Evolutionary conservation across 2,113 vertebrate genomes (phyloP).

Genomic region (Hymenochirus boettgeri): DNA sequence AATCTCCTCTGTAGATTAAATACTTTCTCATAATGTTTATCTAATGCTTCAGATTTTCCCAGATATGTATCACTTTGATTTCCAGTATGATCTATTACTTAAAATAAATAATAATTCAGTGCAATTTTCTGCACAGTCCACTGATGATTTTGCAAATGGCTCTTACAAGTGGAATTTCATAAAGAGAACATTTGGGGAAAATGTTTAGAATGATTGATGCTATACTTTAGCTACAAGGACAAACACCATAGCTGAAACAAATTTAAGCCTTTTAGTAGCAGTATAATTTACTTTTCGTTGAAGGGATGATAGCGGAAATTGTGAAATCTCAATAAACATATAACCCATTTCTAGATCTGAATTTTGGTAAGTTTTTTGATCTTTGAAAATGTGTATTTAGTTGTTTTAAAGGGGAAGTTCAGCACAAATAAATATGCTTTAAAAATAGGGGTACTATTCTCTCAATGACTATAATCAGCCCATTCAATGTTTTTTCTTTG

Average conservation of each 20-base stretch:
- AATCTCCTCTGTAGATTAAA: not conserved
- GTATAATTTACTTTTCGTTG: slow-evolving; percentile 9
- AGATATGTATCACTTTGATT: slow-evolving; percentile 7
- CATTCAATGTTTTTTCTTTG: no score
- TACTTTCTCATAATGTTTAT: not conserved
- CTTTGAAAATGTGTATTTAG: no score
- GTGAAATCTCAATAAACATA: slow-evolving; percentile 14
- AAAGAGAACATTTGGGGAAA: slow-evolving; percentile 8
- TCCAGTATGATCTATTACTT: not conserved
- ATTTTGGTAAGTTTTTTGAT: no score
- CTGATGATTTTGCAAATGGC: slow-evolving; percentile 9
- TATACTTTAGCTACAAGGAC: slow-evolving; percentile 16
- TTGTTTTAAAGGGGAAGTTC: no score
- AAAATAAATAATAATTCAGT: slow-evolving; percentile 10
- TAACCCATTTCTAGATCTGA: no score
- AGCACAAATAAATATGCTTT: no score
- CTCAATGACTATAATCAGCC: no score
- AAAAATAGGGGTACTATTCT: no score
- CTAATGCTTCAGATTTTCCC: not conserved
- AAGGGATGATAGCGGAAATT: slow-evolving; percentile 7
- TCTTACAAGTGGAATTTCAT: slow-evolving; percentile 1
- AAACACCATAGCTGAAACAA: slow-evolving; percentile 5
- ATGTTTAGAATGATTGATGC: slow-evolving; percentile 17
- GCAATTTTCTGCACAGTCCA: slow-evolving; percentile 15
- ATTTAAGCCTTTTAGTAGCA: slow-evolving; percentile 18